Percentiles rank a stretch among this genome's conserved stretches.
Evolutionary conservation across 2,797 vertebrate species (phyloP).

Genomic region (Enteromius trimaculatus): DNA sequence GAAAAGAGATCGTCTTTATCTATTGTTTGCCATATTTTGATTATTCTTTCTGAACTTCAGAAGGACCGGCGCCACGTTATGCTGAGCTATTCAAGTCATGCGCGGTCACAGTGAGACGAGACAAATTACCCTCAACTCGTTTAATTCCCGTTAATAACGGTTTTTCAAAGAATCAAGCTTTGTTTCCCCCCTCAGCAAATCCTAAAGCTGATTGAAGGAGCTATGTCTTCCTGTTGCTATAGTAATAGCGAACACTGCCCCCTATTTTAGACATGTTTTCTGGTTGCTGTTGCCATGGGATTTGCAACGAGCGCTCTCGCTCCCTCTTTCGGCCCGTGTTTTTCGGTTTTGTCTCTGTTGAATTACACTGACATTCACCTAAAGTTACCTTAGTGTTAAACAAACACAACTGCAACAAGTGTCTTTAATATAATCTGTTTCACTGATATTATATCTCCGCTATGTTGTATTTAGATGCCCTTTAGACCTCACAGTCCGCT

Average conservation of each 20-base stretch:
- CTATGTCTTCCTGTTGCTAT: slow-evolving; percentile 84
- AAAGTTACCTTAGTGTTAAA: slow-evolving; percentile 38
- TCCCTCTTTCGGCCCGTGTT: slow-evolving; percentile 61
- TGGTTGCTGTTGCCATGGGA: slow-evolving; percentile 88
- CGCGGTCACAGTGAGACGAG: slow-evolving; percentile 34
- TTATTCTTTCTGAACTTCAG: background rate
- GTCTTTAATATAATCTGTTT: background rate
- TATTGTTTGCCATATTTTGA: background rate
- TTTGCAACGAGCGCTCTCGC: slow-evolving; percentile 78
- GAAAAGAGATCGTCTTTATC: background rate
- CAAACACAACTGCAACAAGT: slow-evolving; percentile 41
- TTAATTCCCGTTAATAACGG: slow-evolving; percentile 67
- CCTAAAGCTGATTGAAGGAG: slow-evolving; percentile 75
- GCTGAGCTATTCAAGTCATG: slow-evolving; percentile 41
- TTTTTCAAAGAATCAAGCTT: slow-evolving; percentile 68
- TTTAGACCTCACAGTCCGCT: background rate
- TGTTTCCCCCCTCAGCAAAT: slow-evolving; percentile 79
- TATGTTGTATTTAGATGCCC: background rate
- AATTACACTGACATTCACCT: slow-evolving; percentile 46
- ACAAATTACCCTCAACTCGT: slow-evolving; percentile 57
- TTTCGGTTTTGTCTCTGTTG: slow-evolving; percentile 55
- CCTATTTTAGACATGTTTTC: slow-evolving; percentile 88
- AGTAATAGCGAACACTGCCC: slow-evolving; percentile 88
- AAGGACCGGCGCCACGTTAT: background rate
- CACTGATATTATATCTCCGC: background rate